Evolutionary conservation across 2,113 vertebrate species (phyloP).

Genomic region (Steatornis caripensis): DNA sequence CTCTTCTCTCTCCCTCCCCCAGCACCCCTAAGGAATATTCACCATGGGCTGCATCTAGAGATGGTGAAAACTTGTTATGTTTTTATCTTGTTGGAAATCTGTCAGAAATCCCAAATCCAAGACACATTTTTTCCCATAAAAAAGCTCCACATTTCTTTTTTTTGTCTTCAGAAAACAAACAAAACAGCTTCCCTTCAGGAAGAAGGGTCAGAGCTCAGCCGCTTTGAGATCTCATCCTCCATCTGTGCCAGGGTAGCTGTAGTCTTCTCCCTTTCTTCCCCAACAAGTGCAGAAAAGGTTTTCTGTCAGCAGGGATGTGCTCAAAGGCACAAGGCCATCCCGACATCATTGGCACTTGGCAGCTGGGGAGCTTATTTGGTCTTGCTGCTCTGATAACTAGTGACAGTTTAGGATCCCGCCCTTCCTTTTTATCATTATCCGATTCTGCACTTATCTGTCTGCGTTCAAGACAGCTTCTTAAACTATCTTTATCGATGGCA

Average conservation of each 20-base stretch:
- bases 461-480: not conserved
- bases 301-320: not conserved
- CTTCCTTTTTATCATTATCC: not conserved
- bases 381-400: not conserved
- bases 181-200: not conserved
- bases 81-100: conserved; percentile 32
- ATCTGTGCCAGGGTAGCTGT: not conserved
- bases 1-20: not conserved
- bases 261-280: not conserved
- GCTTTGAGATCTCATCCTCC: not conserved
- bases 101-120: conserved; percentile 2
- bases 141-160: not conserved
- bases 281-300: not conserved
- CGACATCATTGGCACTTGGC: not conserved
- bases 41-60: not conserved
- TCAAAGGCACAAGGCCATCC: not conserved
- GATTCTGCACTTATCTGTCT: conserved; percentile 5
- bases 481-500: conserved; percentile 24
- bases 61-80: conserved; percentile 17
- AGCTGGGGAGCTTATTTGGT: not conserved
- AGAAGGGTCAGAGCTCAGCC: not conserved
- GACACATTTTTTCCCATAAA: not conserved
- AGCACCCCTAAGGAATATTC: not conserved
- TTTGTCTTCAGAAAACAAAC: not conserved
- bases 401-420: not conserved